Evolutionary conservation across 2,888 invertebrate genomes (phyloP).

Genomic region (Arctia plantaginis): DNA sequence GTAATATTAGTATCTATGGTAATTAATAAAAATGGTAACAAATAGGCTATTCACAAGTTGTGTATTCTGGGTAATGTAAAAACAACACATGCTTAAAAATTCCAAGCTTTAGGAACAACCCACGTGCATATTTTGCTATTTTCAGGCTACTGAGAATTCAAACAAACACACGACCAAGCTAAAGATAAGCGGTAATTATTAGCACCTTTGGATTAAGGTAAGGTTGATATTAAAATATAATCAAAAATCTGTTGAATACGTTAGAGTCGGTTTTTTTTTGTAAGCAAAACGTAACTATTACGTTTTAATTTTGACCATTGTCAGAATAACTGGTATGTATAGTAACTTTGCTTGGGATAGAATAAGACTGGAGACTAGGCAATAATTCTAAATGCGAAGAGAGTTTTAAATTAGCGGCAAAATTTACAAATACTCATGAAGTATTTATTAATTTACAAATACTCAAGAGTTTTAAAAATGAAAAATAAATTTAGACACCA

Average conservation of each 20-base stretch:
- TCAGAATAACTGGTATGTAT: not conserved
- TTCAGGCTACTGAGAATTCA: not conserved
- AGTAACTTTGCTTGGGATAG: no score
- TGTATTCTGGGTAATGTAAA: not conserved
- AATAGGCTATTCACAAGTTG: not conserved
- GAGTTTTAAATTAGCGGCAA: not conserved
- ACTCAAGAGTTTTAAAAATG: no score
- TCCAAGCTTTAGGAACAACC: not conserved
- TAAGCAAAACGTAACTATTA: not conserved
- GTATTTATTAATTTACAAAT: not conserved
- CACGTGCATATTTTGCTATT: not conserved
- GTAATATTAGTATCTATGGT: slow-evolving; percentile 31
- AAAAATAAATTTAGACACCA: not conserved
- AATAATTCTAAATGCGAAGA: not conserved
- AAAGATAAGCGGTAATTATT: not conserved
- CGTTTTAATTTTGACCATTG: not conserved
- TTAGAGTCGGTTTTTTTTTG: no score
- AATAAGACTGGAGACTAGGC: no score
- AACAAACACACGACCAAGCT: not conserved
- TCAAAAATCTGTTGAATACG: not conserved
- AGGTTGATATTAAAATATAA: not conserved
- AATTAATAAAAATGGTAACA: slow-evolving; percentile 14
- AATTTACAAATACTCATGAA: not conserved
- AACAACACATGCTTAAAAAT: not conserved
- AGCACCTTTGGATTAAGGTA: not conserved